These are phyloP conservation scores for Drosophila vallismaia DNA, from an alignment of 2,888 invertebrate species.

Conservation along the genomic window DNA sequence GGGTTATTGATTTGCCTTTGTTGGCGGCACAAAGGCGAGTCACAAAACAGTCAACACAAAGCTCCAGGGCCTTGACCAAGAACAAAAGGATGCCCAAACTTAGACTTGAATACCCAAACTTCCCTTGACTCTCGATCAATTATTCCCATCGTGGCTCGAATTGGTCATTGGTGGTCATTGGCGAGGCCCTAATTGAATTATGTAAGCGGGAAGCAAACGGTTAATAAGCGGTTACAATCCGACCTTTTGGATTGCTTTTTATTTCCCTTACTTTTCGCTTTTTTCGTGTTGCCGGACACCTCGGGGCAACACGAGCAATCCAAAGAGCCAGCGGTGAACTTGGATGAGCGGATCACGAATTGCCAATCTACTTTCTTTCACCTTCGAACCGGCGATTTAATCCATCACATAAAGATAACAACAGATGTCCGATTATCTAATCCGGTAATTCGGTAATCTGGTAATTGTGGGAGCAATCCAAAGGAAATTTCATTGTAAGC, in stretches of 20 bases:
- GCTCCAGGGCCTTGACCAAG: conserved; percentile 28
- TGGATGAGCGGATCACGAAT: conserved; percentile 53
- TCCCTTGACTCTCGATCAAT: conserved; percentile 36
- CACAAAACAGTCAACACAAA: conserved; percentile 21
- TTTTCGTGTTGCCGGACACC: conserved; percentile 26
- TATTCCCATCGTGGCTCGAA: conserved; percentile 10
- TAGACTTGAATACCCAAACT: conserved; percentile 2
- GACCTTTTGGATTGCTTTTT: conserved; percentile 65
- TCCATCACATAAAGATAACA: conserved; percentile 44
- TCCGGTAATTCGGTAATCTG: conserved; percentile 9
- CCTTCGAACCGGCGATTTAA: conserved; percentile 34
- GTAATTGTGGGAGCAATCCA: conserved; percentile 19
- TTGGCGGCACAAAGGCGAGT: conserved; percentile 23
- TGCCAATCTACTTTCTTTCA: conserved; percentile 54
- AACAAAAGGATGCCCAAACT: conserved; percentile 44
- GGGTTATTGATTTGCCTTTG: conserved; percentile 42
- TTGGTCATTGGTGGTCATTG: conserved; percentile 40
- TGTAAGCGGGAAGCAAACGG: conserved; percentile 62
- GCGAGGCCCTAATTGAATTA: conserved; percentile 63
- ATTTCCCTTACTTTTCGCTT: conserved; percentile 41
- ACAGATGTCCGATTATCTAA: conserved; percentile 57
- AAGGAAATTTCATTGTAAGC: not conserved
- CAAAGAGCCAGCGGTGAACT: conserved; percentile 64
- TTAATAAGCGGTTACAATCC: conserved; percentile 47
- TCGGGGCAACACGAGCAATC: conserved; percentile 34